Conservation (phyloP, 2,113 vertebrate genomes). For the Xiphias gladius region DNA sequence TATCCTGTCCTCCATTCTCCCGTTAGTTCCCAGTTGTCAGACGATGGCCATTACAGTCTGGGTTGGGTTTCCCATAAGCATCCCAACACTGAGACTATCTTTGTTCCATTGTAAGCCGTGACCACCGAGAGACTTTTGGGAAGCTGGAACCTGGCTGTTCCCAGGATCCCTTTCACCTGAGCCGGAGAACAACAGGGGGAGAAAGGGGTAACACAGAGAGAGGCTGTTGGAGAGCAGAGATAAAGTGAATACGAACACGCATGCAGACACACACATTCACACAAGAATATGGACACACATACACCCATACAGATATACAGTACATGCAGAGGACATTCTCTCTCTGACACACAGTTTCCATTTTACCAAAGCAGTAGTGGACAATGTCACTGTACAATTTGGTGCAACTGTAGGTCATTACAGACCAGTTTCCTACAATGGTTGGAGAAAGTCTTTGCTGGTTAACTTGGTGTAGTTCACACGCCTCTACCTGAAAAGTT, state of each 20-base stretch:
- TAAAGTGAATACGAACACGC: conserved; percentile 8
- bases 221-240: conserved; percentile 32
- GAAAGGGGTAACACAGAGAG: conserved; percentile 41
- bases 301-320: background rate
- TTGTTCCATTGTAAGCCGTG: conserved; percentile 74
- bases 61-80: conserved; percentile 75
- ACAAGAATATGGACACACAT: background rate
- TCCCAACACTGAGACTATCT: conserved; percentile 80
- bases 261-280: conserved; percentile 4
- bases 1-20: conserved; percentile 35
- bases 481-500: too few species aligned
- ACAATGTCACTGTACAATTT: background rate
- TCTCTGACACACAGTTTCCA: background rate
- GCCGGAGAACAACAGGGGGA: conserved; percentile 54
- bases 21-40: conserved; percentile 58
- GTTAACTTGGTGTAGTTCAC: too few species aligned
- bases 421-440: background rate
- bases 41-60: conserved; percentile 65
- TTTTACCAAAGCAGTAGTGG: background rate
- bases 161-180: conserved; percentile 80
- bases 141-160: conserved; percentile 73
- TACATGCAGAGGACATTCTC: background rate
- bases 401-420: conserved; percentile 15
- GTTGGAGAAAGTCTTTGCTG: background rate
- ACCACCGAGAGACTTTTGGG: conserved; percentile 73